phyloP scores from a whole-genome alignment of 2,113 vertebrate species.

The Balaeniceps rex region DNA sequence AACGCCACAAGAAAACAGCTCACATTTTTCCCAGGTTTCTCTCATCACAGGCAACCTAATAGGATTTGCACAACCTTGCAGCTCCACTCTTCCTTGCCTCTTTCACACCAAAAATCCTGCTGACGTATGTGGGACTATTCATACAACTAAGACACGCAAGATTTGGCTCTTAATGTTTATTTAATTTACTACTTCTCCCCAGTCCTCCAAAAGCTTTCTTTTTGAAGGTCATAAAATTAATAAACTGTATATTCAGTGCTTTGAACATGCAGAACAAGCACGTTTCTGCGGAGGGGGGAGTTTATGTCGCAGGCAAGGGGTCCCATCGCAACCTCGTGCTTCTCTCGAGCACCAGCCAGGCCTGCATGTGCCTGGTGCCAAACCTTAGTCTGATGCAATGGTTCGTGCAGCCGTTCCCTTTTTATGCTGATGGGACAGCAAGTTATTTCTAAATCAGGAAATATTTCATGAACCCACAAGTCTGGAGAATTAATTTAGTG shows the following conservation, averaged over 20 bases:
- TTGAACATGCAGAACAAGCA: background rate
- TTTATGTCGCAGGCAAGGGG: background rate
- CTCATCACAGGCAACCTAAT: background rate
- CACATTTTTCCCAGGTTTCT: background rate
- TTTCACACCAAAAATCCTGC: background rate
- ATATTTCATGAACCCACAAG: background rate
- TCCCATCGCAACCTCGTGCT: background rate
- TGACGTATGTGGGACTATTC: background rate
- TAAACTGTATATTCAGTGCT: background rate
- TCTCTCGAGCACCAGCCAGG: fast-evolving
- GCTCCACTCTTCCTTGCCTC: background rate
- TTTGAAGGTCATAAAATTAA: background rate
- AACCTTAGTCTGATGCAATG: background rate
- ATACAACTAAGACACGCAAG: background rate
- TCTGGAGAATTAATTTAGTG: background rate
- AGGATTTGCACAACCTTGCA: background rate
- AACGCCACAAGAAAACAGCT: background rate
- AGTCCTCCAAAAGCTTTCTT: background rate
- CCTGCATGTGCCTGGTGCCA: background rate
- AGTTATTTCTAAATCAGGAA: background rate
- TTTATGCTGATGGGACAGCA: background rate
- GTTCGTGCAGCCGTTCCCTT: background rate
- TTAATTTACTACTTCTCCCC: background rate
- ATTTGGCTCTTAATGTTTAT: background rate
- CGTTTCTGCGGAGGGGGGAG: fast-evolving